Evolutionary conservation across 92 coral and sea anemone species (phyloP), one percentile per base, ranked within the genome.

Genomic region (Epizoanthus illoricatus): DNA sequence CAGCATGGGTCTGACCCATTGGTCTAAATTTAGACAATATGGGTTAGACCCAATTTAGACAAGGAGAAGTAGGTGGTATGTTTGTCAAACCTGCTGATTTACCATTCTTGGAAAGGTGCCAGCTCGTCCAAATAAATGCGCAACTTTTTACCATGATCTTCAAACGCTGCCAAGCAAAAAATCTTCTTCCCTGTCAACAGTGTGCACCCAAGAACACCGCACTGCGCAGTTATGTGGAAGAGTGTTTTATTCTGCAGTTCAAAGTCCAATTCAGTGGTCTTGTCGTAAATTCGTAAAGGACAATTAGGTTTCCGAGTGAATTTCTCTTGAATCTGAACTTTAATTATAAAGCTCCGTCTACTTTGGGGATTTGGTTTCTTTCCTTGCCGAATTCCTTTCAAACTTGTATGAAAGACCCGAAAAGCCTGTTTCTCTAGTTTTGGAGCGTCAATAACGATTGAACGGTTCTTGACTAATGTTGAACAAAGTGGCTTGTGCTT

Each of bases 161-260:
- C 83, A n/a, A 79, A 79, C 3, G 73, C 70, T 18, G 83, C 83
- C 20, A 11, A 79, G 72, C 83, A 79, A 49, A 79, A 79, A 6
- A 79, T n/a, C 13, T 40, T 63, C 23, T 79, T 79, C 9, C 71
- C 83, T 3, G 83, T 79, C 24, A 66, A 11, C 72, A 40, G 63
- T 20, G 11, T 10, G 2, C 52, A 10, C 13, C 72, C 83, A 5
- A 79, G 72, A 16, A 79, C 83, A 7, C 83, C 83, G 20, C 83
- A 79, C 23, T 79, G 83, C 21, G 60, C 72, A 5, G 42, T n/a
- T 9, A 79, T 9, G 71, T 79, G 20, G 20, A 42, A 66, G 15
- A 79, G 19, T 4, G 73, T 63, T 43, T 61, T 10, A 36, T 66
- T 63, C 19, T 41, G 57, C 24, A 63, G 20, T 5, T 20, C n/a